These are phyloP conservation scores for Lagothrix lagotricha DNA, from an alignment of 2,797 vertebrate species.

Conservation along the genomic window DNA sequence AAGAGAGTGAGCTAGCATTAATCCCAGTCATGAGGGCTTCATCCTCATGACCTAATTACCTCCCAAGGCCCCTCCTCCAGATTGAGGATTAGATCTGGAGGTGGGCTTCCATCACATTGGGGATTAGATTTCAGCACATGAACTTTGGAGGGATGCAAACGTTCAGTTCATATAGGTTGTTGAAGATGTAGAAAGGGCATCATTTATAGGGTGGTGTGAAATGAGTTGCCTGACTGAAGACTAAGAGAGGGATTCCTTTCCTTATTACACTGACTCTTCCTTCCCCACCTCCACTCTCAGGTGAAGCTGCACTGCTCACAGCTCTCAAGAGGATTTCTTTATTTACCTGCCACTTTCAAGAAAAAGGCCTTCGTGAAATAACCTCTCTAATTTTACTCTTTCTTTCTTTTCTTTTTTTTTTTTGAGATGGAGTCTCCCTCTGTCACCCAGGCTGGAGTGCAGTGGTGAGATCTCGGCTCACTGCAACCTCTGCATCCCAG, in stretches of 20 bases:
- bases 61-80: not conserved
- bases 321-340: not conserved
- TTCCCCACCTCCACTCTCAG: not conserved
- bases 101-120: not conserved
- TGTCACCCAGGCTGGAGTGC: no score
- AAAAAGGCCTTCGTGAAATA: not conserved
- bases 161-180: not conserved
- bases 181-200: not conserved
- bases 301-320: not conserved
- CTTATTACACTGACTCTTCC: not conserved
- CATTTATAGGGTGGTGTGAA: not conserved
- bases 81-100: no score
- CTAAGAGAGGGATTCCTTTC: not conserved
- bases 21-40: not conserved
- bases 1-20: not conserved
- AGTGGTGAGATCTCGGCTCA: no score
- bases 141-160: not conserved
- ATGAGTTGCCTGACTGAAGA: not conserved
- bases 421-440: not conserved
- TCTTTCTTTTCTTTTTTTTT: not conserved
- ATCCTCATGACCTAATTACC: not conserved
- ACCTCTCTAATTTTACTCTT: not conserved
- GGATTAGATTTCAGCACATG: not conserved
- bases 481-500: accelerated
- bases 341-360: not conserved